A percentile compares a stretch with the other conserved stretches of the same genome.
These are phyloP conservation scores for Ammospiza caudacuta DNA, from an alignment of 2,113 vertebrate species.

Conservation along the genomic window DNA sequence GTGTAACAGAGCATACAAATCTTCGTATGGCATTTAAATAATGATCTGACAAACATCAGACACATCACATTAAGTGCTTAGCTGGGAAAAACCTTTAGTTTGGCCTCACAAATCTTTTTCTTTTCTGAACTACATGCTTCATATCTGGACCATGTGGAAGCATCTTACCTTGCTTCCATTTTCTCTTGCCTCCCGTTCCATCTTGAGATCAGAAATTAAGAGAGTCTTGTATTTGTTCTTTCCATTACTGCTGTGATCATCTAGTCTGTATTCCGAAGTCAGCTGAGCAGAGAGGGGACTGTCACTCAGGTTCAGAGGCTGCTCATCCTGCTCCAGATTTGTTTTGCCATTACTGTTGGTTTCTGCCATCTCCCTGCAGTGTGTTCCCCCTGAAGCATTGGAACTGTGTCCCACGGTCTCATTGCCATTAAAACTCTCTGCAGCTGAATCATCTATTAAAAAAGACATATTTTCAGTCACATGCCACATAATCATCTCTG, in stretches of 20 bases:
- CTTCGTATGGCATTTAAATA: background rate
- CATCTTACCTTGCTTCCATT: constrained; percentile 86
- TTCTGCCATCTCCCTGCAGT: constrained; percentile 81
- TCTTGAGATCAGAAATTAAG: constrained; percentile 82
- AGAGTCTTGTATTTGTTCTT: constrained; percentile 85
- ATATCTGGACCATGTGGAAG: constrained; percentile 22
- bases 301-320: constrained; percentile 86
- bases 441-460: constrained; percentile 84
- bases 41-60: constrained; percentile 29
- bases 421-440: constrained; percentile 85
- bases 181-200: constrained; percentile 82
- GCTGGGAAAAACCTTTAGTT: background rate
- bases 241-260: constrained; percentile 80
- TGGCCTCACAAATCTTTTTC: background rate
- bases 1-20: constrained; percentile 26
- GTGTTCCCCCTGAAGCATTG: constrained; percentile 76
- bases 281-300: constrained; percentile 82
- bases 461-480: constrained; percentile 69
- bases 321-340: constrained; percentile 79
- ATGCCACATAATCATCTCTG: constrained; percentile 44
- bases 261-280: constrained; percentile 81
- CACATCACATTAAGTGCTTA: constrained; percentile 19
- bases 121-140: constrained; percentile 43
- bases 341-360: constrained; percentile 80
- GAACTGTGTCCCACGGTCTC: constrained; percentile 81